Evolutionary conservation across 2,113 vertebrate species (phyloP), one percentile per base, ranked within the genome.

Genomic region (Edolisoma coerulescens): DNA sequence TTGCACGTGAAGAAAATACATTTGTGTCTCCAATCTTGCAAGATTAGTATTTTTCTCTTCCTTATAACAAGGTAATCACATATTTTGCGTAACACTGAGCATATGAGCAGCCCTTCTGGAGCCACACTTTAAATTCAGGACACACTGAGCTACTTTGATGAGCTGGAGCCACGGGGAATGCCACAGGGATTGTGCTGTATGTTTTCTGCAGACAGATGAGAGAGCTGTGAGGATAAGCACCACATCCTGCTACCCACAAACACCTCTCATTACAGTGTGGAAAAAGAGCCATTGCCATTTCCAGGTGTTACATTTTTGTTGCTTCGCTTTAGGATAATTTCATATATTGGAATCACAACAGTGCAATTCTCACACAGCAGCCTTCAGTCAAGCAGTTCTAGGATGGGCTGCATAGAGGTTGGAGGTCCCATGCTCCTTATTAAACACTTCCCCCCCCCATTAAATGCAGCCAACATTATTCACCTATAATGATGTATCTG

Each of bases 61-160:
- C 61, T 87, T 33, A 44, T 84, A 90, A 89, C 57, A 79, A 90
- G 73, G 52, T 86, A 84, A 97, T 93, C 86, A 50, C 41, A 57
- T 32, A 28, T 7, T 0, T 16, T 88, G 90, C 24, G 30, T 84
- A 86, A 94, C 68, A 47, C 63, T 63, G 91, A 80, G 82, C 65
- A 75, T 53, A 78, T 11, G 37, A 94, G 61, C 83, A 64, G 49
- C 61, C 80, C 77, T 93, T 92, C 86, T 92, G 86, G 64, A 96
- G 83, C 53, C 41, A 69, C 39, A 17, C 45, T 96, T 95, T 44
- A 95, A 89, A 97, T 96, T 94, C 94, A 93, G 88, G 56, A 53
- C 92, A 96, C 37, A 28, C 16, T 16, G 59, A 94, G 69, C 37
- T 90, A 14, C 88, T 70, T 84, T 71, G 76, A 88, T 75, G 60